These are phyloP conservation scores for Danio tinwini DNA, from an alignment of 2,797 vertebrate genomes.

Conservation along the genomic window DNA sequence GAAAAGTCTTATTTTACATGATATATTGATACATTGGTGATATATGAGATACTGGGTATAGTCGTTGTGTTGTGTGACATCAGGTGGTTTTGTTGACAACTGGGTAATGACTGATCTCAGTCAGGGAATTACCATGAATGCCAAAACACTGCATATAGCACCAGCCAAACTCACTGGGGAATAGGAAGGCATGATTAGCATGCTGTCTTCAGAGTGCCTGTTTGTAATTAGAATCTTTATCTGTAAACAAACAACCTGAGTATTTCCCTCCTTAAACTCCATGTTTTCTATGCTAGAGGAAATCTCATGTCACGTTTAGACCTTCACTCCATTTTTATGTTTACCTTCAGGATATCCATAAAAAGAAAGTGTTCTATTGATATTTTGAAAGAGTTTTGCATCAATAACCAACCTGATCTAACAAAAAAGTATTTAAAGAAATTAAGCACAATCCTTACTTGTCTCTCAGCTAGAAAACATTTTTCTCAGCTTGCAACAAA, in stretches of 20 bases:
- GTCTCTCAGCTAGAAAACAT: too few species aligned
- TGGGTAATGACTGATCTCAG: conserved; percentile 46
- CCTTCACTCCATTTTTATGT: conserved; percentile 38
- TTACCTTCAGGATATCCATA: conserved; percentile 27
- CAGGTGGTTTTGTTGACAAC: conserved; percentile 48
- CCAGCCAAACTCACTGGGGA: conserved; percentile 34
- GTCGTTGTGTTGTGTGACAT: conserved; percentile 24
- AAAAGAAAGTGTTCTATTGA: background rate
- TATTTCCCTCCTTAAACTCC: conserved; percentile 56
- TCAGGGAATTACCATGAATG: conserved; percentile 37
- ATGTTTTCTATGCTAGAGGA: conserved; percentile 21
- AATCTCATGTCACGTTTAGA: conserved; percentile 50
- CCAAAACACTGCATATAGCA: conserved; percentile 6
- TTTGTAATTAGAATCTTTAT: conserved; percentile 66
- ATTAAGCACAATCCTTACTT: too few species aligned
- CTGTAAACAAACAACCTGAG: conserved; percentile 65
- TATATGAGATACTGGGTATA: conserved; percentile 2
- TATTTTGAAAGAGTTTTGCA: conserved; percentile 1
- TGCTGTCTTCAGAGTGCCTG: conserved; percentile 42
- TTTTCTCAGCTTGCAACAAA: too few species aligned
- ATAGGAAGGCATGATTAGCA: conserved; percentile 55
- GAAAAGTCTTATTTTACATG: background rate
- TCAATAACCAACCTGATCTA: background rate
- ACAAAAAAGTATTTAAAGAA: too few species aligned
- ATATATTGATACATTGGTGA: too few species aligned